Evolutionary conservation across 2,113 vertebrate genomes (phyloP), one percentile per base, ranked within the genome.

Genomic region (Oncorhynchus mykiss): DNA sequence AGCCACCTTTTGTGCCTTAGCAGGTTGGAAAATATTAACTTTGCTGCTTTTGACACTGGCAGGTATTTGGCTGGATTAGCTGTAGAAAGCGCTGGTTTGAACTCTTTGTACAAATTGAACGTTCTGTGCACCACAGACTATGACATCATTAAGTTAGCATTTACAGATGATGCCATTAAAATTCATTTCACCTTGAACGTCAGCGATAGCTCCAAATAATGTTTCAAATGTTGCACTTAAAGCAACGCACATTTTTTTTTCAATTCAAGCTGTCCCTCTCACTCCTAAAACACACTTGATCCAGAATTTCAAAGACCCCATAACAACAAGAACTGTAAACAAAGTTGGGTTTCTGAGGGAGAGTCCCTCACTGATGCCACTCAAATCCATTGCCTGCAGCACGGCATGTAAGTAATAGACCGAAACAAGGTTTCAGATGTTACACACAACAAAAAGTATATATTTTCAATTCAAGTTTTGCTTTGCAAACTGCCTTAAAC

Each of bases 361-460:
- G 72, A 66, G 78, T 11, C 67, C 74, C n/a, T 24, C 0, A 18
- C 67, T 75, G 39, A 57, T 31, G 11, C 54, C 67, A 45, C 72
- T 34, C 54, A 64, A 48, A 64, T 74, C 71, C 70, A 71, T 73
- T n/a, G 49, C 64, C 62, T 72, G 27, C 77, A 72, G 67, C 14
- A 22, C 48, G 11, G 39, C 39, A 45, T 45, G 5, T 79, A 66
- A 74, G 27, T 31, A 29, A 74, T 29, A 83, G 49, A 71, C 72
- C 71, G 76, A 78, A 75, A 65, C 70, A 27, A 76, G 64, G 8
- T 82, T 67, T 67, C 39, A 80, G 72, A 83, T 80, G 51, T 57
- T 34, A 20, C 48, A 77, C 66, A 71, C 66, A 59, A 67, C 39
- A 69, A 60, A 65, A 11, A 45, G 39, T 45, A 77, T 57, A 57